phyloP scores from a whole-genome alignment of 2,113 vertebrate genomes.

The Naja naja region DNA sequence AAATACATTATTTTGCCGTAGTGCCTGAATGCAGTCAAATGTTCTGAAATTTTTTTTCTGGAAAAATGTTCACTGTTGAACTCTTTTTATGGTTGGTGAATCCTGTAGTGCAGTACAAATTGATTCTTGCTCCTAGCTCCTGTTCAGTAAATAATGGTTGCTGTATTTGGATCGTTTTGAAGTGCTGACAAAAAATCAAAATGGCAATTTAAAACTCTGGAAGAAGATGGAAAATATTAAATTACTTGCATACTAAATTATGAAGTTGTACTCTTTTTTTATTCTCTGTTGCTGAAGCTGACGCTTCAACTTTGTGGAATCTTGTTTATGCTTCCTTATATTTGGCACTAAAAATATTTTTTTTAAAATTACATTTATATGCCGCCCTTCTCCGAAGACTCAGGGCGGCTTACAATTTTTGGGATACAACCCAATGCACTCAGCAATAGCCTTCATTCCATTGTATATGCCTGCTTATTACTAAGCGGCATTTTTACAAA shows the following conservation, averaged over 20 bases:
- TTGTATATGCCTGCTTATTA: too few relatives aligned
- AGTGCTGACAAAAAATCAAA: neutral
- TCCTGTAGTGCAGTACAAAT: neutral
- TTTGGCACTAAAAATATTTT: neutral
- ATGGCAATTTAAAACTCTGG: neutral
- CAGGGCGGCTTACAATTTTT: too few relatives aligned
- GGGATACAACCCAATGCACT: too few relatives aligned
- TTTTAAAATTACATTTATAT: too few relatives aligned
- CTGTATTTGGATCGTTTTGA: conserved; percentile 6
- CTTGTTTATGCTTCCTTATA: neutral
- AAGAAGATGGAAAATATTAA: neutral
- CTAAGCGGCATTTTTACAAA: too few relatives aligned
- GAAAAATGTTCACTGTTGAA: neutral
- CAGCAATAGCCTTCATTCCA: too few relatives aligned
- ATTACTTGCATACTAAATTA: neutral
- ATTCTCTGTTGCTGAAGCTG: conserved; percentile 13
- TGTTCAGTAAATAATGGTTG: neutral
- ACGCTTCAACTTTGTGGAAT: neutral
- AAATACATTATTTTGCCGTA: neutral
- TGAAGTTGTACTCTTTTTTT: conserved; percentile 17
- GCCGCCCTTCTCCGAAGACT: too few relatives aligned
- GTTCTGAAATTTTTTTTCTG: conserved; percentile 3
- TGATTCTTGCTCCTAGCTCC: neutral
- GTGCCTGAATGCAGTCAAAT: neutral
- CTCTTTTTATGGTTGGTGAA: conserved; percentile 1